Evolutionary conservation across 2,113 vertebrate species (phyloP).

Genomic region (Poecilia latipinna): DNA sequence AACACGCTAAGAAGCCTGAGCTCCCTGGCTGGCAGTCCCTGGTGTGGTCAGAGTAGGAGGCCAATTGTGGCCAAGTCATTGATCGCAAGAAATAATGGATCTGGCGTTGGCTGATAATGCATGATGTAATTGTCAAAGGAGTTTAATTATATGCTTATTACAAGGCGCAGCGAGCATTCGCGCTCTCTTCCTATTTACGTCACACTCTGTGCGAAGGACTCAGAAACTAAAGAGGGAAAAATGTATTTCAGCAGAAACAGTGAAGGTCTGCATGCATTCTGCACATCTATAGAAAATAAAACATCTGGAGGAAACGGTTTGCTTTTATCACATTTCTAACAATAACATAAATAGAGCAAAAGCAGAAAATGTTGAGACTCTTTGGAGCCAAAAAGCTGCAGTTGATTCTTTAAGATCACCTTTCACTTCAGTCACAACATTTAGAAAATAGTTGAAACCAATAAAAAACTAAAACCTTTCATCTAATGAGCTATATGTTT

Average conservation of each 20-base stretch:
- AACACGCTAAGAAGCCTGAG: constrained; percentile 69
- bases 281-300: background rate
- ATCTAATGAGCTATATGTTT: background rate
- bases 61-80: constrained; percentile 86
- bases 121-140: constrained; percentile 94
- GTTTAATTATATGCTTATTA: constrained; percentile 88
- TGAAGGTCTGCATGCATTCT: constrained; percentile 9
- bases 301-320: background rate
- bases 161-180: constrained; percentile 80
- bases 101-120: constrained; percentile 86
- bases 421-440: no score
- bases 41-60: constrained; percentile 77
- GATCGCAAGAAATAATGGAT: constrained; percentile 88
- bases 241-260: constrained; percentile 31
- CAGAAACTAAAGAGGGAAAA: constrained; percentile 5
- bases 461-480: no score
- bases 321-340: no score
- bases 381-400: no score
- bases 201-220: constrained; percentile 50
- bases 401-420: no score
- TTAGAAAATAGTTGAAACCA: no score
- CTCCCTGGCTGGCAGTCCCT: constrained; percentile 81
- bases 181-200: constrained; percentile 67
- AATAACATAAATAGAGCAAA: no score
- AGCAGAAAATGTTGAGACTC: no score